phyloP scores from a whole-genome alignment of 2,113 vertebrate species.

The Meleagris gallopavo region DNA sequence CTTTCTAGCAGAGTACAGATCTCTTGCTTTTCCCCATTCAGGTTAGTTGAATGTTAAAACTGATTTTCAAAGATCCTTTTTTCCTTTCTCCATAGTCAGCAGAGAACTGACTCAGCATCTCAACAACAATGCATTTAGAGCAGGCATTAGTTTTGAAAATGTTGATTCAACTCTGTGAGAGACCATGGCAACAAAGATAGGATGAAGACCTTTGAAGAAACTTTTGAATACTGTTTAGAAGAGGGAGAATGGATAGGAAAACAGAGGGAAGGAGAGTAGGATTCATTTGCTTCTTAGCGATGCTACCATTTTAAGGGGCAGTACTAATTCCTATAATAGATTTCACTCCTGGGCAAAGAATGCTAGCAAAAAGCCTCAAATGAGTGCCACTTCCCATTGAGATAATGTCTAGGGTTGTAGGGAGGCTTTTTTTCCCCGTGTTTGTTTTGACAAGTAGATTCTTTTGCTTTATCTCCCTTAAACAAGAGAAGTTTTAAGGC shows the following conservation, averaged over 20 bases:
- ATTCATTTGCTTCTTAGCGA: conserved; percentile 65
- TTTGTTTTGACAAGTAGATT: conserved; percentile 76
- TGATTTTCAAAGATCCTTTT: conserved; percentile 52
- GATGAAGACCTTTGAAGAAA: conserved; percentile 71
- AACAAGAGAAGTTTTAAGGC: conserved; percentile 64
- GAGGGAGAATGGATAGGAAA: conserved; percentile 55
- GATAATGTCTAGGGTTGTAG: conserved; percentile 65
- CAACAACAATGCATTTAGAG: conserved; percentile 60
- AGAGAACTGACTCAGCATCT: conserved; percentile 66
- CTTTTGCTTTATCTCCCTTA: conserved; percentile 74
- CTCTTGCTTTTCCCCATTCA: conserved; percentile 16
- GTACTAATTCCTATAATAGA: conserved; percentile 70
- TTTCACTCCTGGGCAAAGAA: conserved; percentile 62
- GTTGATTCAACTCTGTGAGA: conserved; percentile 62
- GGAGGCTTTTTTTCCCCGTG: conserved; percentile 5
- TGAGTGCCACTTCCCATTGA: conserved; percentile 72
- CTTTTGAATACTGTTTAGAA: conserved; percentile 64
- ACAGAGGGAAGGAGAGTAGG: conserved; percentile 46
- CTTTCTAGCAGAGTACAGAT: background rate
- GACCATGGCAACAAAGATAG: conserved; percentile 69
- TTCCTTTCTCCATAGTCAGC: conserved; percentile 25
- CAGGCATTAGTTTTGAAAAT: conserved; percentile 61
- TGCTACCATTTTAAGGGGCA: conserved; percentile 63
- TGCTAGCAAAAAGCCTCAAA: conserved; percentile 13
- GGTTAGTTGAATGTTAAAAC: conserved; percentile 59